Evolutionary conservation across 2,888 invertebrate species (phyloP).

Genomic region (Clistopyga incitator): DNA sequence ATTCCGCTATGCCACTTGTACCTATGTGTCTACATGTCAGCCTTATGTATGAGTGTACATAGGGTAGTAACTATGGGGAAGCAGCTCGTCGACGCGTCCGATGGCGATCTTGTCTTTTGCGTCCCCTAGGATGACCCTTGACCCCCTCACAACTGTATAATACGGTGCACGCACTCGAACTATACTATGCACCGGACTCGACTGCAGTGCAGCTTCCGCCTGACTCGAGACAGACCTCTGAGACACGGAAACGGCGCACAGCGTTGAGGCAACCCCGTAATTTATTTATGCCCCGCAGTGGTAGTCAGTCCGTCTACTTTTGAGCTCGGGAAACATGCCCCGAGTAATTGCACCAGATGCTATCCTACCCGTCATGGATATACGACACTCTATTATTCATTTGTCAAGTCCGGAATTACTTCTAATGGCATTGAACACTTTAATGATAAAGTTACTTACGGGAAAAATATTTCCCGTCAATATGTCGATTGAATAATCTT

Average conservation of each 20-base stretch:
- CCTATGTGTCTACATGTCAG: slow-evolving; percentile 24
- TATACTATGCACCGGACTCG: background rate
- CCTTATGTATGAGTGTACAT: slow-evolving; percentile 4
- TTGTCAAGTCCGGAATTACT: background rate
- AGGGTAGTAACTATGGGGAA: slow-evolving; percentile 11
- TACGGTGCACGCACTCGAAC: slow-evolving; percentile 26
- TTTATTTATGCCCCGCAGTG: slow-evolving; percentile 9
- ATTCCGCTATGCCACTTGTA: slow-evolving; percentile 25
- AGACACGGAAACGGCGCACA: slow-evolving; percentile 12
- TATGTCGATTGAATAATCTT: too few relatives aligned
- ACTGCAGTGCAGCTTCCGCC: slow-evolving; percentile 13
- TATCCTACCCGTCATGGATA: background rate
- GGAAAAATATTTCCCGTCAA: too few relatives aligned
- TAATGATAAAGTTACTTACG: too few relatives aligned
- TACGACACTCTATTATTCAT: background rate
- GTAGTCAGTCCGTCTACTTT: slow-evolving; percentile 2
- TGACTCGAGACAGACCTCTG: slow-evolving; percentile 19
- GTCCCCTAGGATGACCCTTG: slow-evolving; percentile 57
- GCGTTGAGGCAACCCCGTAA: slow-evolving; percentile 9
- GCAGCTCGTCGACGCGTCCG: slow-evolving; percentile 36
- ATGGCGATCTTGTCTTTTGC: slow-evolving; percentile 59
- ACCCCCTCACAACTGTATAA: slow-evolving; percentile 45
- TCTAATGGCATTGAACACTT: too few relatives aligned
- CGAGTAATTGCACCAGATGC: slow-evolving; percentile 1
- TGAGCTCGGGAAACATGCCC: background rate